phyloP scores from a whole-genome alignment of 2,797 vertebrate species.

The Myotis planiceps region DNA sequence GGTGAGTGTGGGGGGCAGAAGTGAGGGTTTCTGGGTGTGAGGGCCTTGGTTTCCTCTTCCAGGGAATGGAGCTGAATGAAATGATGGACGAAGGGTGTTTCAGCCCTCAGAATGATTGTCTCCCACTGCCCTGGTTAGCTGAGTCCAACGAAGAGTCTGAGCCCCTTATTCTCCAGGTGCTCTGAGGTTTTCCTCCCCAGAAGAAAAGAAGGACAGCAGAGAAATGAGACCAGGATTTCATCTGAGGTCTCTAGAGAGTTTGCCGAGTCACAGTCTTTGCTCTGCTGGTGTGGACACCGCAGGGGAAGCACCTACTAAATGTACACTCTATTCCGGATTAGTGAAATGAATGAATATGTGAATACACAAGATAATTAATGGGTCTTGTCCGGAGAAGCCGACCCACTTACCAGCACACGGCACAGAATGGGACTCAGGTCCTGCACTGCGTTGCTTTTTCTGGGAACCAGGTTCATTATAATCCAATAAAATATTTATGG shows the following conservation, averaged over 20 bases:
- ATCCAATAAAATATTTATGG: slow-evolving; percentile 25
- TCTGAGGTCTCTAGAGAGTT: neutral
- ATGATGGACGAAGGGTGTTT: neutral
- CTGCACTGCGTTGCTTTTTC: neutral
- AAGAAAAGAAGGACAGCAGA: neutral
- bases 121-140: neutral
- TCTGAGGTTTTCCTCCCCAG: neutral
- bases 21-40: neutral
- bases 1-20: neutral
- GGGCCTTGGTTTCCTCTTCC: neutral
- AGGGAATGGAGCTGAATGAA: neutral
- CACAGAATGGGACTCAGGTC: neutral
- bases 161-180: neutral
- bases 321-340: neutral
- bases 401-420: neutral
- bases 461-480: neutral
- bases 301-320: neutral
- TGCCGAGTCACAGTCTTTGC: neutral
- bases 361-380: neutral
- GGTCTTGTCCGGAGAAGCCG: neutral
- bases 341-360: neutral
- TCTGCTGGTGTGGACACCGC: neutral
- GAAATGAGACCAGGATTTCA: neutral
- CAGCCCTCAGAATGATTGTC: neutral
- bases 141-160: neutral